Base-by-base conservation (phyloP, 2,113 vertebrate species). In the Toxotes jaculatrix region DNA sequence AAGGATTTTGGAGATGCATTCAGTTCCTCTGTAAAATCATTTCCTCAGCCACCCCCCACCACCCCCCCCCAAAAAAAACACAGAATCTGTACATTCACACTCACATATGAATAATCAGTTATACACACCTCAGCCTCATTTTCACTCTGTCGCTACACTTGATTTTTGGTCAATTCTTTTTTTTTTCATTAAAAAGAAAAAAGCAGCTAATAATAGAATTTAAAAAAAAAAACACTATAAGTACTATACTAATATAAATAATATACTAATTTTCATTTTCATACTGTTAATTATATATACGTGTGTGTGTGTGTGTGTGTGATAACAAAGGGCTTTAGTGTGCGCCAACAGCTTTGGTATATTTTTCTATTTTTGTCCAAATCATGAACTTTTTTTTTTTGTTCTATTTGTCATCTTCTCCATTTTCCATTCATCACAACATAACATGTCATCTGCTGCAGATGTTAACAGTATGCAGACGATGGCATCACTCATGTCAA, bases 71-170 rank as follows among this genome's bases (percentile, higher is more conserved):
- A 1, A 27, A 27, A 27, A 27, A 27, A 27, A 21, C 57, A 45
- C 23, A 14, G 5, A 3, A 63, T 34, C 74, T 63, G 31, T 70
- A 23, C 63, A 78, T 60, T 62, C 38, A 16, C 62, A 21, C 16
- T 36, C n/a, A 51, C 27, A 82, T 59, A 70, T 68, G 42, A 79
- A 77, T 74, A 77, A 78, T 88, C 81, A 68, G 40, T 71, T 78
- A 34, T 40, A 47, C 51, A 74, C 51, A 68, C 56, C 7, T 63
- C 12, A 43, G 9, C n/a, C 69, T 55, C 21, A 34, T 36, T 57
- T 40, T 62, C 45, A 49, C 23, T 62, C 23, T 2, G 34, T 72
- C 53, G 53, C 19, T 19, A n/a, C 0, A 3, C 1, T 27, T 45
- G 16, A 57, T 43, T 34, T 65, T 34, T 42, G 34, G 19, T 27